These are phyloP conservation scores for Elymnias hypermnestra DNA, from an alignment of 1,140 invertebrate species.

Conservation along the genomic window DNA sequence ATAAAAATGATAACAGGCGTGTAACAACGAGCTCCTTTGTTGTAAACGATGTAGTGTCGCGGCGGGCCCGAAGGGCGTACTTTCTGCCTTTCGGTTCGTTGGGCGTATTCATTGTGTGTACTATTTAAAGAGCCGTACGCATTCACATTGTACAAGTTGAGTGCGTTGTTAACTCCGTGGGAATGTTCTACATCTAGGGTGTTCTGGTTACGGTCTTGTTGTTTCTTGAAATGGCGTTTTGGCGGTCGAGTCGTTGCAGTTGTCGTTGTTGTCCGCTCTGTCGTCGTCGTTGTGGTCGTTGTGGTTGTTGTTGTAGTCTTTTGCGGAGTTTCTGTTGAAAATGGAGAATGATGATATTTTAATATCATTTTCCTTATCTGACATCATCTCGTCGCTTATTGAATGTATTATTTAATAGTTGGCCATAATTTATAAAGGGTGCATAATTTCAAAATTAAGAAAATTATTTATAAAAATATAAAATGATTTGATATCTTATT, in stretches of 20 bases:
- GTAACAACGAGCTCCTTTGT: conserved; percentile 21
- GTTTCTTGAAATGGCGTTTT: conserved; percentile 55
- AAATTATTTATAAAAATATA: too few relatives aligned
- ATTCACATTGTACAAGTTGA: conserved; percentile 52
- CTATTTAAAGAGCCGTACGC: conserved; percentile 39
- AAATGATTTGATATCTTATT: too few relatives aligned
- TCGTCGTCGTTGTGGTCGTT: conserved; percentile 57
- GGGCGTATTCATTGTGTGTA: conserved; percentile 54
- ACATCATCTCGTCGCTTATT: too few relatives aligned
- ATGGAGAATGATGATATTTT: too few relatives aligned
- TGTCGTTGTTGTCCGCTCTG: conserved; percentile 37
- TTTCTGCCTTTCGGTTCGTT: conserved; percentile 58
- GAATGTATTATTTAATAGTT: too few relatives aligned
- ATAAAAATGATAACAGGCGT: conserved; percentile 7
- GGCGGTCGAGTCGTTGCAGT: conserved; percentile 46
- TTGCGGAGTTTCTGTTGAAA: conserved; percentile 63
- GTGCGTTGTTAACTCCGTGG: conserved; percentile 43
- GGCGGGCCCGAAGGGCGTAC: conserved; percentile 56
- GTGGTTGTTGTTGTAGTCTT: conserved; percentile 57
- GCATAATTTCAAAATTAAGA: too few relatives aligned
- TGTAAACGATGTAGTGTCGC: conserved; percentile 47
- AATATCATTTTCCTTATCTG: too few relatives aligned
- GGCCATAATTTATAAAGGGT: too few relatives aligned
- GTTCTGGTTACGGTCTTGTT: conserved; percentile 49
- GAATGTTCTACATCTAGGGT: conserved; percentile 46